Evolutionary conservation across 2,797 vertebrate genomes (phyloP).

Genomic region (Hemitrygon akajei): DNA sequence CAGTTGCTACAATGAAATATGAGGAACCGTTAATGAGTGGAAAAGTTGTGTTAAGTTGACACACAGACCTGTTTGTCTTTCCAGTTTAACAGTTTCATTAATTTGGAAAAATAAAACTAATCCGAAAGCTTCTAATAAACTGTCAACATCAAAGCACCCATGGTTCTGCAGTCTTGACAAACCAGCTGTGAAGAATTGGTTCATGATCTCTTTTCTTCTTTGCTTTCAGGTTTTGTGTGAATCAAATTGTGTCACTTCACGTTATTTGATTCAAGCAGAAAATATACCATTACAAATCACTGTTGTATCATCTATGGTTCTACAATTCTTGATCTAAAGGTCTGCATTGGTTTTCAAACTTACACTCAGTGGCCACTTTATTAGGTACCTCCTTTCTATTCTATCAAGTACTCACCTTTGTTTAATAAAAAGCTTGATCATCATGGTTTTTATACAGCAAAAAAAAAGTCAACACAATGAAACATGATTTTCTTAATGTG

Average conservation of each 20-base stretch:
- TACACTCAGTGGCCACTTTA: no score
- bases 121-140: not conserved
- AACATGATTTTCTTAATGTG: not conserved
- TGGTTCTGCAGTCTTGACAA: no score
- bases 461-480: not conserved
- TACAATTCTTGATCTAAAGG: not conserved
- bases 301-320: not conserved
- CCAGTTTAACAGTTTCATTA: not conserved
- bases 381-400: no score
- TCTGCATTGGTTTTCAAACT: not conserved
- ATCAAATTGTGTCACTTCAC: not conserved
- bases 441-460: not conserved
- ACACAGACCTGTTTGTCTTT: not conserved
- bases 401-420: not conserved
- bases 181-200: not conserved
- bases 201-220: not conserved
- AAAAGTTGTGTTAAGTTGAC: not conserved
- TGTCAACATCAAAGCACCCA: no score
- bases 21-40: not conserved
- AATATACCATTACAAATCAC: not conserved
- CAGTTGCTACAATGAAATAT: conserved; percentile 58
- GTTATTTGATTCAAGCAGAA: not conserved
- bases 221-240: not conserved
- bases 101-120: not conserved
- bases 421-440: not conserved